These are phyloP conservation scores for Dasyurus viverrinus DNA, from an alignment of 2,113 vertebrate genomes.

Conservation along the genomic window DNA sequence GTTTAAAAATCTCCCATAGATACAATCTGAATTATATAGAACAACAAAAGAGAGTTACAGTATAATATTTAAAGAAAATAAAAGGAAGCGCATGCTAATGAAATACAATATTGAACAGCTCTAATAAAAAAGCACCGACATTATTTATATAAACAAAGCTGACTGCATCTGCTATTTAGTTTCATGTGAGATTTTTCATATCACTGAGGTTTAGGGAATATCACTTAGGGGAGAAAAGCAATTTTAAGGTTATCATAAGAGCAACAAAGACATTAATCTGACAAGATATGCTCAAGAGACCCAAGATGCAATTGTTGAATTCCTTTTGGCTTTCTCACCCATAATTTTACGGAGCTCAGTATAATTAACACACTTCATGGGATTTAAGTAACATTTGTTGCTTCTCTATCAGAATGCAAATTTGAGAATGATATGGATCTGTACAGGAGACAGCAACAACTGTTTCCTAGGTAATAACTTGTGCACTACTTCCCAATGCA, in stretches of 20 bases:
- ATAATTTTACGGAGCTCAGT: conserved; percentile 78
- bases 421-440: conserved; percentile 83
- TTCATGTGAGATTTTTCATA: conserved; percentile 70
- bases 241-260: conserved; percentile 83
- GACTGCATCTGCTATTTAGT: conserved; percentile 71
- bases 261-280: conserved; percentile 84
- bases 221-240: conserved; percentile 77
- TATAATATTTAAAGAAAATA: conserved; percentile 62
- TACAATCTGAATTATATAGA: neutral
- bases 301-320: conserved; percentile 72
- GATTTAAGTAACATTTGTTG: conserved; percentile 84
- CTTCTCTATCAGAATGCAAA: conserved; percentile 84
- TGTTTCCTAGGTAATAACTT: conserved; percentile 81
- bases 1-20: neutral
- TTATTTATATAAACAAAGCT: conserved; percentile 79
- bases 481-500: conserved; percentile 37
- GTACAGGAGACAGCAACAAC: conserved; percentile 77
- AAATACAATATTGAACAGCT: conserved; percentile 71
- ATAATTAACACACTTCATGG: conserved; percentile 85
- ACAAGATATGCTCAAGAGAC: conserved; percentile 80
- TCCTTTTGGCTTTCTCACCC: conserved; percentile 79
- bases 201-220: conserved; percentile 76
- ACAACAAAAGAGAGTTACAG: conserved; percentile 45
- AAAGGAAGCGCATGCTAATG: conserved; percentile 53
- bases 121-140: conserved; percentile 63